A percentile compares a stretch with the other conserved stretches of the same genome.
phyloP scores from a whole-genome alignment of 2,113 vertebrate genomes.

The Bos javanicus region DNA sequence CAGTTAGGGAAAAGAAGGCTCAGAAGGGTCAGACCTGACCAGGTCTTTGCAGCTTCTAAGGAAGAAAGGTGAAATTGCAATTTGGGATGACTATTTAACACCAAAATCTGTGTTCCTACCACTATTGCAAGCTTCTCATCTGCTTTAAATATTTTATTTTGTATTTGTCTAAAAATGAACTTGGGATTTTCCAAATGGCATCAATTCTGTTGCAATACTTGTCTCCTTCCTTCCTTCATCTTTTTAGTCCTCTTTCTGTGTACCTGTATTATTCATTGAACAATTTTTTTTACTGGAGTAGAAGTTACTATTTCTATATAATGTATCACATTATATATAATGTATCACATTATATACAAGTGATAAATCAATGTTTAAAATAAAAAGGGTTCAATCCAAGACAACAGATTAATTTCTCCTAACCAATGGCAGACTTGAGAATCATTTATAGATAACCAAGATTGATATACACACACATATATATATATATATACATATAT shows the following conservation, averaged over 20 bases:
- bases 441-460: neutral
- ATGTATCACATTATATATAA: neutral
- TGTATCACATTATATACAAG: neutral
- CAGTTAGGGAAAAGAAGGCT: neutral
- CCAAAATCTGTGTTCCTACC: neutral
- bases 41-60: neutral
- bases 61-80: neutral
- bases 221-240: neutral
- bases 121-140: neutral
- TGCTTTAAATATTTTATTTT: conserved; percentile 41
- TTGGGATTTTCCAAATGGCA: conserved; percentile 31
- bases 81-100: neutral
- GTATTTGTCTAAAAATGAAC: neutral
- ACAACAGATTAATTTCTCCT: neutral
- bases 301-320: neutral
- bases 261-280: neutral
- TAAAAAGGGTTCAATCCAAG: neutral
- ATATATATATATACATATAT: neutral
- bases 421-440: neutral
- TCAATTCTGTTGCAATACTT: conserved; percentile 30
- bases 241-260: neutral
- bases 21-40: neutral
- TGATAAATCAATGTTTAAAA: neutral
- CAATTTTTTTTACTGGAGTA: neutral
- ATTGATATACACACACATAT: neutral